Evolutionary conservation across 2,888 invertebrate genomes (phyloP).

Genomic region (Mesochorus sp.): DNA sequence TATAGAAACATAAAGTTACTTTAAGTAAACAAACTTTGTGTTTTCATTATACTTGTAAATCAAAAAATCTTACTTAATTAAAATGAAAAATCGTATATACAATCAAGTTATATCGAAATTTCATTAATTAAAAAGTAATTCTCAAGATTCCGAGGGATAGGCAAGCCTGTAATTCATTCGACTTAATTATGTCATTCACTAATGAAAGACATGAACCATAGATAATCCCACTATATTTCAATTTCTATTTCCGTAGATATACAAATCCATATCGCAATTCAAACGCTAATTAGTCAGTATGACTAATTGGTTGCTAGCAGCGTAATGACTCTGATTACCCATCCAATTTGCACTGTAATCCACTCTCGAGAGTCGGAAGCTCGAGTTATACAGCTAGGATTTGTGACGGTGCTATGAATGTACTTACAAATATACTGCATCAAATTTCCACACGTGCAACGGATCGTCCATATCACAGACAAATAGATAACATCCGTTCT

Average conservation of each 20-base stretch:
- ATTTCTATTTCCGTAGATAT: background rate
- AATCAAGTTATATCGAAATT: background rate
- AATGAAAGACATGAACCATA: too few relatives aligned
- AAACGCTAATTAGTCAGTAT: constrained; percentile 20
- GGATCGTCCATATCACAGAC: background rate
- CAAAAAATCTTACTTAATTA: too few relatives aligned
- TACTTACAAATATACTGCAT: background rate
- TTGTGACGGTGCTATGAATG: background rate
- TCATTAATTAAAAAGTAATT: too few relatives aligned
- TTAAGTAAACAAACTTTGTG: too few relatives aligned
- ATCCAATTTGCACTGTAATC: constrained; percentile 14
- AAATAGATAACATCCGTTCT: too few relatives aligned
- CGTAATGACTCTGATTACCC: background rate
- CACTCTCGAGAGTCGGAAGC: background rate
- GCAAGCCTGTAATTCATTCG: too few relatives aligned
- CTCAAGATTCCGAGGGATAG: too few relatives aligned
- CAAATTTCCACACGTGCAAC: background rate
- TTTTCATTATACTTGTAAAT: too few relatives aligned
- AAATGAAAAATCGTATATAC: background rate
- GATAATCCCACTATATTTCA: too few relatives aligned
- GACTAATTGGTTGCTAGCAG: constrained; percentile 20
- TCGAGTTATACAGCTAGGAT: background rate
- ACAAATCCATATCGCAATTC: constrained; percentile 20
- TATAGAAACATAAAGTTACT: too few relatives aligned
- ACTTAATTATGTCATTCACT: too few relatives aligned